Base-by-base conservation (phyloP, 2,888 invertebrate species). In the Drosophila meridionalis region DNA sequence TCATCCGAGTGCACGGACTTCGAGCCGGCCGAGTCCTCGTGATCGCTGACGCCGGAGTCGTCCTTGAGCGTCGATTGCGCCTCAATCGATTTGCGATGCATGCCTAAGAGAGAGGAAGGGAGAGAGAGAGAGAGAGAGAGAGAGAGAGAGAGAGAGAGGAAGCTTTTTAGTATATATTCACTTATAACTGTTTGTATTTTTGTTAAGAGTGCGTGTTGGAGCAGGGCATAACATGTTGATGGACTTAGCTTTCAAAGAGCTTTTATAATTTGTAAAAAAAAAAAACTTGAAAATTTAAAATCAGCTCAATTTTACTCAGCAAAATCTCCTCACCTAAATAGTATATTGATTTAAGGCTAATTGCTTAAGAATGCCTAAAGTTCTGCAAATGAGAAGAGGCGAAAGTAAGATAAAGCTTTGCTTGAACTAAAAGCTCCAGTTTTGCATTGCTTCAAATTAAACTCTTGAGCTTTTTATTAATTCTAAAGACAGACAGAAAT, bases 31-130 rank as follows among this genome's bases (percentile, higher is more conserved):
- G 94, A 94, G 50, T 94, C 94, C 74, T 95, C 95, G 85, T 96
- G 95, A 89, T 96, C 97, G 91, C 95, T 95, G 87, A 95, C 95
- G 75, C 94, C 95, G 66, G 95, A 95, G 77, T 95, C 95, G 90
- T 98, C 98, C 93, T 98, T 98, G 78, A 99, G 95, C 92, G 98
- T 97, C 89, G 98, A 98, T 80, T 99, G 98, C 63, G 99, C 99
- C 94, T 99, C 99, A 92, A 99, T 94, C 58, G 98, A 99, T 94
- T 99, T 99, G 91, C 99, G 97, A 94, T 99, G 99, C 99, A 99
- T 99, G 93, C 99, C 99, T 99, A 62, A 0, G 0, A 52, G 3
- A 34, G 5, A 6, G 26, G 4, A 2, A 8, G 0, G 28, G 7
- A 20, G 8, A 57, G 4, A 26, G 6, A 30, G 4, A 45, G 14